phyloP scores from a whole-genome alignment of 2,113 vertebrate species.

The Podilymbus podiceps region DNA sequence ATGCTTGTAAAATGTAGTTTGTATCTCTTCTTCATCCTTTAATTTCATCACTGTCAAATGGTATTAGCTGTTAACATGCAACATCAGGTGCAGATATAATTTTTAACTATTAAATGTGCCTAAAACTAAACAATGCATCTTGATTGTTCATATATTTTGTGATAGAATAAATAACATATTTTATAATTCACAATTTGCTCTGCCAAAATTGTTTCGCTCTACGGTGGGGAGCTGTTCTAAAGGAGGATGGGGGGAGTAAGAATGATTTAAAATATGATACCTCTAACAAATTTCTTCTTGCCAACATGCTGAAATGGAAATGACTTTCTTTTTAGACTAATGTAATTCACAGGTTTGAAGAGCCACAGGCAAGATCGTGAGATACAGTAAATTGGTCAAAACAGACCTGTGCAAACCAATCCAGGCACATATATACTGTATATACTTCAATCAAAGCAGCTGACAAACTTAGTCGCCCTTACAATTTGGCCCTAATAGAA shows the following conservation, averaged over 20 bases:
- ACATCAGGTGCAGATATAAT: constrained; percentile 83
- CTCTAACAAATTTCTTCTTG: constrained; percentile 47
- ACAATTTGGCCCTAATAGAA: constrained; percentile 36
- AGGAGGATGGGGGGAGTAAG: not conserved
- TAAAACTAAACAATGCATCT: constrained; percentile 77
- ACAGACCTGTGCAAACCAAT: constrained; percentile 55
- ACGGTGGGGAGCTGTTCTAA: constrained; percentile 5
- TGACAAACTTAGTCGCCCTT: constrained; percentile 37
- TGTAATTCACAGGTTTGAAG: constrained; percentile 59
- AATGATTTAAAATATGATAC: constrained; percentile 43
- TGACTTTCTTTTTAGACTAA: constrained; percentile 62
- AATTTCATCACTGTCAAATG: constrained; percentile 83
- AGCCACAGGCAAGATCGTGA: constrained; percentile 50
- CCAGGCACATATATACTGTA: not conserved
- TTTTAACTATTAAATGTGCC: constrained; percentile 79
- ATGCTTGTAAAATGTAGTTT: constrained; percentile 92
- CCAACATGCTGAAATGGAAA: constrained; percentile 60
- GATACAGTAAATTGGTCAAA: constrained; percentile 63
- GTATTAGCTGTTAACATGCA: constrained; percentile 81
- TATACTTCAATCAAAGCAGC: constrained; percentile 14
- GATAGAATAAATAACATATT: constrained; percentile 62
- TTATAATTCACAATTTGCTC: constrained; percentile 49
- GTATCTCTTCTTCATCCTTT: constrained; percentile 84
- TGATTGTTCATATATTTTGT: constrained; percentile 71
- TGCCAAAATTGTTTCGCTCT: constrained; percentile 42